Base-by-base conservation (phyloP, 2,113 vertebrate species). In the Calidris pugnax region DNA sequence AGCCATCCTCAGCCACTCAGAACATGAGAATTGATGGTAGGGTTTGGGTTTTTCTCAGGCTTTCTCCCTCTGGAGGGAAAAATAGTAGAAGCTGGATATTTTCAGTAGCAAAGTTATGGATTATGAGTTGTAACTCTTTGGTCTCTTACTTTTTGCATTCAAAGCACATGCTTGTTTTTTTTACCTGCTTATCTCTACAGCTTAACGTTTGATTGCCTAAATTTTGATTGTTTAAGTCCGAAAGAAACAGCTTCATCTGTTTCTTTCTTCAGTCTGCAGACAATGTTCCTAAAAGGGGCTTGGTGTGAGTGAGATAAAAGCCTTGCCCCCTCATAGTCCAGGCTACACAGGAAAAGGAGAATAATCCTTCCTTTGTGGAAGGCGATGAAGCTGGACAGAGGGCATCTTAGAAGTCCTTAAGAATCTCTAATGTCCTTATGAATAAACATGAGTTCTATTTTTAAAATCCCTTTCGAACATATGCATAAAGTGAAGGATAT, bases 371-470 rank as follows among this genome's bases (percentile, higher is more conserved):
- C 45, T 77, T 69, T 86, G 22, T 57, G 28, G 32, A 76, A 68
- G 8, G 18, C 64, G 64, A 85, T 48, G 0, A 60, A 79, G 30
- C n/a, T 87, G 87, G 71, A 79, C 80, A 74, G 56, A 71, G 51
- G 64, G 53, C 63, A 51, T 76, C 43, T 33, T 39, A 35, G 20
- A 64, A 72, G 27, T 87, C 63, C 18, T 76, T 79, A 79, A 72
- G 53, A 79, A 78, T 91, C 56, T 66, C 30, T 64, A 5, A 72
- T 2, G 4, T 64, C 39, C 19, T 6, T 60, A 57, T 85, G 74
- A 95, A 91, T 92, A 91, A 85, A 64, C 27, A 67, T 85, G 39
- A 87, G 20, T 64, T 93, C 84, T 95, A 1, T 89, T 91, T 97
- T 91, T 95, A 85, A 72, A n/a, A 39, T 85, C 39, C 74, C 5